Conservation (phyloP, 2,797 vertebrate species). For the Phoeniculus purpureus region DNA sequence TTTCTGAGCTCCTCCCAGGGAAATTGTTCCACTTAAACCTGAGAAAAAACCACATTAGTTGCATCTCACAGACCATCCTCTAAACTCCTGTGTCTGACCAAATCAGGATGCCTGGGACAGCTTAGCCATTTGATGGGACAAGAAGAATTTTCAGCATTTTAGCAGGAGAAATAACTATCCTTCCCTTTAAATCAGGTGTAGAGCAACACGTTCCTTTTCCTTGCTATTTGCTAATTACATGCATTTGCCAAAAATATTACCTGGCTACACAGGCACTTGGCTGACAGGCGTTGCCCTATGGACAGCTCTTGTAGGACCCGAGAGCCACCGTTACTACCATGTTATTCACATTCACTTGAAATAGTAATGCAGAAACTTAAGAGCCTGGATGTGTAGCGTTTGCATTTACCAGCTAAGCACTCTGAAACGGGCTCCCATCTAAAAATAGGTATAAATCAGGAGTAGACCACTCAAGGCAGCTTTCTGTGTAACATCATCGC, state of each 20-base stretch:
- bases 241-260: background rate
- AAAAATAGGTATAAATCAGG: background rate
- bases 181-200: background rate
- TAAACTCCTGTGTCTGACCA: background rate
- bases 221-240: background rate
- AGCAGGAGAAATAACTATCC: background rate
- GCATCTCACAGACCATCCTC: accelerated
- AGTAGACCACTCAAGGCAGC: background rate
- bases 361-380: background rate
- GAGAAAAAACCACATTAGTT: background rate
- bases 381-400: accelerated
- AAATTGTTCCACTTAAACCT: background rate
- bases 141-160: background rate
- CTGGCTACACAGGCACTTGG: accelerated
- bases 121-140: background rate
- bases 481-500: accelerated
- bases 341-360: background rate
- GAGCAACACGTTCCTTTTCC: background rate
- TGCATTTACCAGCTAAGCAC: background rate
- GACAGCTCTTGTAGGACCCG: background rate
- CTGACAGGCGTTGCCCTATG: background rate
- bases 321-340: background rate
- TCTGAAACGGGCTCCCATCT: no score
- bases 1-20: background rate
- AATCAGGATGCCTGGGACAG: background rate